Evolutionary conservation across 2,797 vertebrate genomes (phyloP).

Genomic region (Monodelphis domestica): DNA sequence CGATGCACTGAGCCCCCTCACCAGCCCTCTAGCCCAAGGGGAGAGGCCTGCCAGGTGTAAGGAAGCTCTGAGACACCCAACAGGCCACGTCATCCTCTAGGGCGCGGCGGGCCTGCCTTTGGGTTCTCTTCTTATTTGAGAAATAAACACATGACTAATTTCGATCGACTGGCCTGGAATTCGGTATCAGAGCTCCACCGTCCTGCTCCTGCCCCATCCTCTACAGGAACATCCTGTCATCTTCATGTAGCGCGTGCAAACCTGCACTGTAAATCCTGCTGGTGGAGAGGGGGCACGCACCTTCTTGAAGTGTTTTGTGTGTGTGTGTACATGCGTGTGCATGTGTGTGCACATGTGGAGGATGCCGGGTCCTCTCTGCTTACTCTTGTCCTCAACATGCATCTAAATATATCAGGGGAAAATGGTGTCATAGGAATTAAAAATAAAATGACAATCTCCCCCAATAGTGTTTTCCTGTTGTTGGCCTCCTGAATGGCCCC

Average conservation of each 20-base stretch:
- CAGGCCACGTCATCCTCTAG: neutral
- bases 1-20: too few relatives aligned
- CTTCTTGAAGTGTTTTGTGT: neutral
- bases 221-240: neutral
- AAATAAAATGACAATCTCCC: conserved; percentile 70
- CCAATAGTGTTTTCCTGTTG: conserved; percentile 53
- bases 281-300: neutral
- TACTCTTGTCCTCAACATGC: neutral
- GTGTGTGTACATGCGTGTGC: too few relatives aligned
- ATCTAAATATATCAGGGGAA: neutral
- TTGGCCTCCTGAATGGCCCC: conserved; percentile 61
- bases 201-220: neutral
- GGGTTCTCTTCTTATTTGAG: neutral
- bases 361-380: neutral
- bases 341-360: neutral
- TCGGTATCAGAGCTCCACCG: neutral
- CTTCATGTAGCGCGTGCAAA: neutral
- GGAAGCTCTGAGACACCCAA: neutral
- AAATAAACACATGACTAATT: neutral
- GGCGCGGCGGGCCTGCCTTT: neutral
- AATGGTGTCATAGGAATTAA: conserved; percentile 55
- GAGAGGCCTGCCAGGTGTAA: too few relatives aligned
- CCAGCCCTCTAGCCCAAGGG: too few relatives aligned
- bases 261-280: conserved; percentile 19
- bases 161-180: neutral